Evolutionary conservation across 2,113 vertebrate species (phyloP).

Genomic region (Planiliza haematocheilus): DNA sequence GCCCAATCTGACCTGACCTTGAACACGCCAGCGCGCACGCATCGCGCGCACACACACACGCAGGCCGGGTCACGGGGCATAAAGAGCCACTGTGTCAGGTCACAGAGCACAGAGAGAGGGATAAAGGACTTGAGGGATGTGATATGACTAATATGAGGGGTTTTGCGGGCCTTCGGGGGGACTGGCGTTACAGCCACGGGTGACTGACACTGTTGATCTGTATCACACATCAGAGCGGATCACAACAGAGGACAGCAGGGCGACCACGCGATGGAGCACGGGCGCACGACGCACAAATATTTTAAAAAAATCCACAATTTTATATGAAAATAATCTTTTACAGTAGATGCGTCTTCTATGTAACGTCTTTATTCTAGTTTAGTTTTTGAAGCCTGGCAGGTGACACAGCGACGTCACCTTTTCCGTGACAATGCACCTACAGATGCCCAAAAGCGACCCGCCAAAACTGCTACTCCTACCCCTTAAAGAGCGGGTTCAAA

Average conservation of each 20-base stretch:
- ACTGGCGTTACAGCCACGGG: constrained; percentile 74
- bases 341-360: background rate
- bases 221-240: constrained; percentile 80
- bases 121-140: constrained; percentile 81
- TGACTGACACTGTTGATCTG: constrained; percentile 83
- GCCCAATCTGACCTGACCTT: constrained; percentile 76
- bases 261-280: constrained; percentile 53
- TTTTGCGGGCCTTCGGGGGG: constrained; percentile 73
- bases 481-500: constrained; percentile 82
- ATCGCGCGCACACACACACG: constrained; percentile 22
- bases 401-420: constrained; percentile 12
- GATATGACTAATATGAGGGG: constrained; percentile 82
- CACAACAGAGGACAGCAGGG: constrained; percentile 64
- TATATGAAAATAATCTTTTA: constrained; percentile 10
- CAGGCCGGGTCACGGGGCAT: constrained; percentile 74
- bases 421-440: constrained; percentile 33
- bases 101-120: constrained; percentile 76
- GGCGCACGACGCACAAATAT: constrained; percentile 39
- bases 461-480: constrained; percentile 75
- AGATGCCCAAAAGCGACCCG: constrained; percentile 39
- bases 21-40: constrained; percentile 42
- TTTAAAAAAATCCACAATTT: too few relatives aligned
- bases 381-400: constrained; percentile 19
- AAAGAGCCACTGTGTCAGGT: constrained; percentile 81
- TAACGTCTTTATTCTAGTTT: background rate